Evolutionary conservation across 2,797 vertebrate species (phyloP).

Genomic region (Eptatretus atami): DNA sequence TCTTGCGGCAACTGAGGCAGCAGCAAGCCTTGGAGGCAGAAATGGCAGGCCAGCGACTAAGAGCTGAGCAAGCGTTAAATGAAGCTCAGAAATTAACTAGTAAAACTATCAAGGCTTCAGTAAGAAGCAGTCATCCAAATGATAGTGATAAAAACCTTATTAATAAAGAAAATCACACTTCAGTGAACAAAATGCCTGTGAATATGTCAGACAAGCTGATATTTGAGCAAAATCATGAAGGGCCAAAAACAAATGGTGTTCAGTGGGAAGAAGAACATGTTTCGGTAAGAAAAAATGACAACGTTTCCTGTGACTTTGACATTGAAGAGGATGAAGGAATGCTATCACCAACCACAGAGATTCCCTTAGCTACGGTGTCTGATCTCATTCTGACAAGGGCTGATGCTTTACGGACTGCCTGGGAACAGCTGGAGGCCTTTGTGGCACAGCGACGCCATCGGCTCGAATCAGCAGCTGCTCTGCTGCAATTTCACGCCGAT

Average conservation of each 20-base stretch:
- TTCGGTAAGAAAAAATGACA: no score
- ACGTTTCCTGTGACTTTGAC: no score
- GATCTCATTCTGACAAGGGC: constrained; percentile 25
- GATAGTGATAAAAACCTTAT: no score
- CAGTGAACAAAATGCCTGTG: no score
- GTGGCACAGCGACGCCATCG: constrained; percentile 44
- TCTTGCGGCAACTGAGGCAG: constrained; percentile 46
- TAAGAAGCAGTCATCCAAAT: no score
- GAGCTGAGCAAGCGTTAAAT: constrained; percentile 19
- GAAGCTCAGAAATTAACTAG: no score
- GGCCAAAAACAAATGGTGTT: no score
- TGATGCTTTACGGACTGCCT: constrained; percentile 26
- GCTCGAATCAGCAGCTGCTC: constrained; percentile 37
- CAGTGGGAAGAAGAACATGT: no score
- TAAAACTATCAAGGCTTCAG: no score
- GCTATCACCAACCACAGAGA: constrained; percentile 8
- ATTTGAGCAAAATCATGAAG: no score
- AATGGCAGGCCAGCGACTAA: constrained; percentile 26
- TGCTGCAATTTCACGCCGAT: constrained; percentile 81
- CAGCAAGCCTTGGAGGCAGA: constrained; percentile 52
- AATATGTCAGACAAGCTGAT: no score
- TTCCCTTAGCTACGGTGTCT: constrained; percentile 11
- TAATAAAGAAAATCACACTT: no score
- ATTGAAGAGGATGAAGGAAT: constrained; percentile 29
- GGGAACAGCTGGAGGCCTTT: constrained; percentile 57